Evolutionary conservation across 2,888 invertebrate genomes (phyloP), one percentile per base, ranked within the genome.

Genomic region (Acleris emargana): DNA sequence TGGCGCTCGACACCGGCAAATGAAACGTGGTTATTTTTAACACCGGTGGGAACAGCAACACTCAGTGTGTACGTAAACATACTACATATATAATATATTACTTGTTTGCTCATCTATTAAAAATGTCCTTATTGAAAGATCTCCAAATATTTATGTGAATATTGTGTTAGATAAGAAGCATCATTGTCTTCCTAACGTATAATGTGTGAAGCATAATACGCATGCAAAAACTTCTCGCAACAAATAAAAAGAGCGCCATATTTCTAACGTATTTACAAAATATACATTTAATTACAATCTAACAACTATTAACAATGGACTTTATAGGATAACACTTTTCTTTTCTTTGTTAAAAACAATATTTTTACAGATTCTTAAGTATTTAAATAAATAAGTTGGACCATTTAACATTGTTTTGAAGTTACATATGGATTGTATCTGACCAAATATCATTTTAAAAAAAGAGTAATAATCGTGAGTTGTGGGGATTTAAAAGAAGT

Each of bases 261-360:
- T 83, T 83, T 83, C 79, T 76, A 72, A 69, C 67, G 76, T 75
- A 73, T 91, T 82, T 91, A 92, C 91, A 92, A 77, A 81, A 87
- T 91, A 71, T 91, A 91, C 91, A 92, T 76, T 76, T 83, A 84
- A 76, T 76, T 84, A 84, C 74, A 45, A 61, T 68, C 88, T 90
- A 89, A 87, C 84, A 86, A 83, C 74, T 88, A 88, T 87, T 86
- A 91, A 90, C 90, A 90, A 83, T 81, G 79, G 67, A 62, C 63
- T 66, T 64, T 58, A 62, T 58, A 61, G 61, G 51, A 64, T 62
- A 69, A 69, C 62, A 66, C 55, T 67, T 57, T 61, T 42, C 45
- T 50, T 54, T 57, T 70, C 45, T 50, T 54, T 57, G 69, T 63
- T 61, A 38, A 54, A 62, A 72, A 72, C 68, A 67, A 64, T 69